A percentile compares a stretch with the other conserved stretches of the same genome.
These are phyloP conservation scores for Arothron firmamentum DNA, from an alignment of 2,113 vertebrate genomes.

Conservation along the genomic window DNA sequence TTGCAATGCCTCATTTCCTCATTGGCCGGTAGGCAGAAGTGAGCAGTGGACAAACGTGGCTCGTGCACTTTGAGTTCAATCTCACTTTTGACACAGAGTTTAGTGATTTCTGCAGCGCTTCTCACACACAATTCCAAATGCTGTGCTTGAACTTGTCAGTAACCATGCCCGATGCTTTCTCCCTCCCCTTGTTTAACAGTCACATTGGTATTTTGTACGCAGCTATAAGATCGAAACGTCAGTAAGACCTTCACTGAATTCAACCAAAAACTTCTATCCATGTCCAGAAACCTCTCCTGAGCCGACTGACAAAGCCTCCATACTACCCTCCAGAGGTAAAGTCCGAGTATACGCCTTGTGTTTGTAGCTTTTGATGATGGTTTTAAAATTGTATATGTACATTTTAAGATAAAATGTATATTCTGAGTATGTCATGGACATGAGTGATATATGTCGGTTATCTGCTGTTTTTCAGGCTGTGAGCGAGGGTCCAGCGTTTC, in stretches of 20 bases:
- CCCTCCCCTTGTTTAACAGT: slow-evolving; percentile 59
- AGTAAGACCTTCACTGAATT: slow-evolving; percentile 73
- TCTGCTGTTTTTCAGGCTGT: slow-evolving; percentile 66
- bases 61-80: too few relatives aligned
- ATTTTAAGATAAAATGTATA: too few relatives aligned
- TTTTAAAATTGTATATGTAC: too few relatives aligned
- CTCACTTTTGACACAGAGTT: too few relatives aligned
- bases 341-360: background rate
- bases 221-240: slow-evolving; percentile 87
- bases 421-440: too few relatives aligned
- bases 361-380: too few relatives aligned
- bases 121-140: too few relatives aligned
- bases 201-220: slow-evolving; percentile 68
- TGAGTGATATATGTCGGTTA: background rate
- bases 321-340: slow-evolving; percentile 62
- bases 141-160: slow-evolving; percentile 13
- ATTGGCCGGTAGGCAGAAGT: slow-evolving; percentile 80
- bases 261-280: slow-evolving; percentile 74
- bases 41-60: too few relatives aligned
- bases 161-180: slow-evolving; percentile 51
- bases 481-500: slow-evolving; percentile 76
- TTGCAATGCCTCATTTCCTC: slow-evolving; percentile 89
- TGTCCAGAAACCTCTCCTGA: slow-evolving; percentile 76
- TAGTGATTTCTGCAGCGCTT: too few relatives aligned
- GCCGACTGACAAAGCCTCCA: slow-evolving; percentile 58